Conservation (phyloP, 2,888 invertebrate species). For the Drosophila fulvimacula region DNA sequence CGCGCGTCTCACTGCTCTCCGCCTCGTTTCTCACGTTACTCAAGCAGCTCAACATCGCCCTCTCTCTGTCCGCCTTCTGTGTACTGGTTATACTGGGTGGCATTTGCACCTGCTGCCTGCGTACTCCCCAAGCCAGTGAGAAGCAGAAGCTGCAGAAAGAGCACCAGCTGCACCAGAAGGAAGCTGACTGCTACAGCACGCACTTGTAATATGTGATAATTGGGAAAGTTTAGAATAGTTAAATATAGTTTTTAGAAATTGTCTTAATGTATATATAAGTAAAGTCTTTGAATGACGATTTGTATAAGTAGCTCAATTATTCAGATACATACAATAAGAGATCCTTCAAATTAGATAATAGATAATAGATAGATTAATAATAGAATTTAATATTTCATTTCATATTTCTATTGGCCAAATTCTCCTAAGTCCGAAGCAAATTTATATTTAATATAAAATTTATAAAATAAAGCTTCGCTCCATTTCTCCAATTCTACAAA, state of each 20-base stretch:
- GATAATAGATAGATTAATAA: too few species aligned
- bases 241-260: background rate
- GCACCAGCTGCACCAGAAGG: constrained; percentile 7
- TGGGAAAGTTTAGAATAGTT: background rate
- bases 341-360: background rate
- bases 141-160: background rate
- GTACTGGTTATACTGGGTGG: constrained; percentile 81
- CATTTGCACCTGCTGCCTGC: constrained; percentile 76
- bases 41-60: constrained; percentile 78
- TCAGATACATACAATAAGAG: background rate
- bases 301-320: background rate
- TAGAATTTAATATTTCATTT: too few species aligned
- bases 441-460: background rate
- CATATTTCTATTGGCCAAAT: too few species aligned
- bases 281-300: background rate
- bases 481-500: too few species aligned
- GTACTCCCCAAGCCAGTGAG: constrained; percentile 24
- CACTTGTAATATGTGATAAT: constrained; percentile 42
- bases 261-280: background rate
- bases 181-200: constrained; percentile 31
- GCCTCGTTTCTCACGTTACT: constrained; percentile 84
- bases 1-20: constrained; percentile 83
- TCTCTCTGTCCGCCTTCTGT: constrained; percentile 82
- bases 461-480: too few species aligned
- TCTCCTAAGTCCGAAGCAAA: too few species aligned